These are phyloP conservation scores for Odontesthes bonariensis DNA, from an alignment of 2,113 vertebrate species.

Conservation along the genomic window DNA sequence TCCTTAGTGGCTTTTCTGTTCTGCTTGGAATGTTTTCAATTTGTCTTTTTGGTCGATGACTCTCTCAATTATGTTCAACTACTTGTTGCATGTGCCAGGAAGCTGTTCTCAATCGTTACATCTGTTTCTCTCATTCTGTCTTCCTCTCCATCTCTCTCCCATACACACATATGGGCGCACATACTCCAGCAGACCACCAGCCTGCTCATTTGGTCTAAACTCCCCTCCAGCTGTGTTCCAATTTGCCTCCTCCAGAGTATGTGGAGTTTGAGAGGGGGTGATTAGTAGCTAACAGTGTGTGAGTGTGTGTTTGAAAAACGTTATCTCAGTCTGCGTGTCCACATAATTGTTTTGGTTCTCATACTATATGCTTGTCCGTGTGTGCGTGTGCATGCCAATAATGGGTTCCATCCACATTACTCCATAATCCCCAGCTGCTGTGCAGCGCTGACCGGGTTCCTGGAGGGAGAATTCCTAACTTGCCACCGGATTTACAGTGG, in stretches of 20 bases:
- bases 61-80: slow-evolving; percentile 60
- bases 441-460: slow-evolving; percentile 68
- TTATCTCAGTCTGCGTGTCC: slow-evolving; percentile 15
- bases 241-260: slow-evolving; percentile 71
- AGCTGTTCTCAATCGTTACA: slow-evolving; percentile 62
- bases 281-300: slow-evolving; percentile 52
- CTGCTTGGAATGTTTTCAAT: slow-evolving; percentile 36
- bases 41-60: slow-evolving; percentile 48
- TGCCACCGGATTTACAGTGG: slow-evolving; percentile 75
- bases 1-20: slow-evolving; percentile 10
- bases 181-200: slow-evolving; percentile 43
- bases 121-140: slow-evolving; percentile 47
- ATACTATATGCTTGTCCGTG: neutral
- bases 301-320: slow-evolving; percentile 37
- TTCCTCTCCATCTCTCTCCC: neutral
- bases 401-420: slow-evolving; percentile 75
- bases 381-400: slow-evolving; percentile 37
- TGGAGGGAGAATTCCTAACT: slow-evolving; percentile 77
- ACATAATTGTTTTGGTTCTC: slow-evolving; percentile 21
- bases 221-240: slow-evolving; percentile 74
- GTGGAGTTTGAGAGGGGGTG: slow-evolving; percentile 48
- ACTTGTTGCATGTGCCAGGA: slow-evolving; percentile 60
- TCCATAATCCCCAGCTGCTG: slow-evolving; percentile 79
- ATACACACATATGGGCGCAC: slow-evolving; percentile 4
- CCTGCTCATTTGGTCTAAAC: slow-evolving; percentile 65